phyloP scores from a whole-genome alignment of 2,888 invertebrate genomes.

The Cheilosia impressa region DNA sequence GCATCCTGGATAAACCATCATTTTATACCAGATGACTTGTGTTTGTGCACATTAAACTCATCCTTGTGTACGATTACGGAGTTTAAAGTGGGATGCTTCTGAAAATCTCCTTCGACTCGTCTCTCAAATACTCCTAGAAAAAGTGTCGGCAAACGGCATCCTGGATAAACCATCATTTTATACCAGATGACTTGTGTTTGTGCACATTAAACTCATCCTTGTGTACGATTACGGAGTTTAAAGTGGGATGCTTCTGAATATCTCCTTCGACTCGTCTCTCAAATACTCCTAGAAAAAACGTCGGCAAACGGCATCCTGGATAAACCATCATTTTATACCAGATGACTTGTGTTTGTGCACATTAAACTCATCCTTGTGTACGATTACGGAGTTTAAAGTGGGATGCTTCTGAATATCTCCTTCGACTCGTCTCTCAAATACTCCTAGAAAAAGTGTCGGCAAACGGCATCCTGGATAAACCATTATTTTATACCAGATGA shows the following conservation, averaged over 20 bases:
- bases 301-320: constrained; percentile 64
- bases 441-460: constrained; percentile 55
- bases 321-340: constrained; percentile 63
- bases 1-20: constrained; percentile 63
- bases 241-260: constrained; percentile 51
- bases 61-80: neutral
- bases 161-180: constrained; percentile 63
- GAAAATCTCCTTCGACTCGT: constrained; percentile 32
- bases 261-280: constrained; percentile 55
- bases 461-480: constrained; percentile 69
- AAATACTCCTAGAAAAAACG: constrained; percentile 55
- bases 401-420: constrained; percentile 36
- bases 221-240: neutral
- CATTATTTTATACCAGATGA: constrained; percentile 67
- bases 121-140: constrained; percentile 66
- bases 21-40: constrained; percentile 67
- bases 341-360: constrained; percentile 67
- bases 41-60: constrained; percentile 54
- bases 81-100: constrained; percentile 57
- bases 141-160: constrained; percentile 63
- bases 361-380: neutral
- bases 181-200: constrained; percentile 67
- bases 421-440: constrained; percentile 63
- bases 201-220: constrained; percentile 43
- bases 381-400: constrained; percentile 63